phyloP scores from a whole-genome alignment of 1,140 invertebrate species.

The Tribolium castaneum region DNA sequence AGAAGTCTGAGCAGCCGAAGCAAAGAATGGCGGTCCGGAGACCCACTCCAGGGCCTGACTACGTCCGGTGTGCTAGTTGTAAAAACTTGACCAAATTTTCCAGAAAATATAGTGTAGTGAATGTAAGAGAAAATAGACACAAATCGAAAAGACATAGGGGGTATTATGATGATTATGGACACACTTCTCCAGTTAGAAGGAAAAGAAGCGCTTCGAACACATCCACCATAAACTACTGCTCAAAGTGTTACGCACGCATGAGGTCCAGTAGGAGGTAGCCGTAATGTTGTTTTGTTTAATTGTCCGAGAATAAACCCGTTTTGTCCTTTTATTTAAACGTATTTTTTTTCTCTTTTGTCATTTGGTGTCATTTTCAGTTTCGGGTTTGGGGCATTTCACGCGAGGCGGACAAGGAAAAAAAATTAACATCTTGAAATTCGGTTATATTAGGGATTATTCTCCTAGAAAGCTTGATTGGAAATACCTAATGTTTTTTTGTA shows the following conservation, averaged over 20 bases:
- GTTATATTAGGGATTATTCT: no score
- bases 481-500: no score
- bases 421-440: no score
- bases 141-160: neutral
- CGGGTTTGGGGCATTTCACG: no score
- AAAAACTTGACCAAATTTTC: slow-evolving; percentile 11
- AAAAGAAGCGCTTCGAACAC: neutral
- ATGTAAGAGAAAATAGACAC: neutral
- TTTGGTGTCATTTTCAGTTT: no score
- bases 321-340: no score
- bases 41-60: slow-evolving; percentile 5
- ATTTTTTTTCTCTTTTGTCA: no score
- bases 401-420: no score
- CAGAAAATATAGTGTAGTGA: neutral
- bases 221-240: neutral
- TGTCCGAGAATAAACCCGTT: no score
- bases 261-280: slow-evolving; percentile 6
- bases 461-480: no score
- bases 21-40: neutral
- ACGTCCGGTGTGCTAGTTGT: neutral
- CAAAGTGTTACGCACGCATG: slow-evolving; percentile 5
- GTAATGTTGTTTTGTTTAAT: neutral
- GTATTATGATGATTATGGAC: slow-evolving; percentile 8
- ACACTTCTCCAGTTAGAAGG: neutral
- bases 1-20: neutral